A percentile compares a stretch with the other conserved stretches of the same genome.
phyloP scores from a whole-genome alignment of 2,113 vertebrate genomes.

The Aphyosemion australe region DNA sequence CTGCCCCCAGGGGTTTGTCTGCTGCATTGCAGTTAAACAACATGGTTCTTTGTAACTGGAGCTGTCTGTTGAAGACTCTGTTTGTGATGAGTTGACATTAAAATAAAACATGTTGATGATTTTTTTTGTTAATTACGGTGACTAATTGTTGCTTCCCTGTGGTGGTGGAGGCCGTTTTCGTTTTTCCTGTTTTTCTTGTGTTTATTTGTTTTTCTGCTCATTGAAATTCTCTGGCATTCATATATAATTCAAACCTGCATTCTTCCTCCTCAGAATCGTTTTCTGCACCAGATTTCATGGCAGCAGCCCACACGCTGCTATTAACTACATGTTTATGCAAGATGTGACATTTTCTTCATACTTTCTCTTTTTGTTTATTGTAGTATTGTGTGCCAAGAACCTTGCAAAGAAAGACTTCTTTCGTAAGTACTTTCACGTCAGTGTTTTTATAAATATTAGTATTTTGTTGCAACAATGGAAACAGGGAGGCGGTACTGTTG shows the following conservation, averaged over 20 bases:
- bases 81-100: too few relatives aligned
- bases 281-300: constrained; percentile 20
- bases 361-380: constrained; percentile 66
- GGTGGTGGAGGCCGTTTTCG: background rate
- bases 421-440: constrained; percentile 83
- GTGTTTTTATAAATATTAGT: background rate
- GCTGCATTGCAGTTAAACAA: too few relatives aligned
- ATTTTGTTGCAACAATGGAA: too few relatives aligned
- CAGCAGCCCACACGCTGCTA: constrained; percentile 40
- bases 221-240: constrained; percentile 51
- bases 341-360: constrained; percentile 40
- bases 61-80: too few relatives aligned
- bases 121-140: too few relatives aligned
- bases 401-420: constrained; percentile 99
- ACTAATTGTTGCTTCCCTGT: too few relatives aligned
- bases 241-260: constrained; percentile 31
- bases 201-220: constrained; percentile 17
- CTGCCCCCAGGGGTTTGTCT: too few relatives aligned
- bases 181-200: constrained; percentile 21
- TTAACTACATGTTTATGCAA: constrained; percentile 40
- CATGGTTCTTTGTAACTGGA: too few relatives aligned
- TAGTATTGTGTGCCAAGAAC: constrained; percentile 99
- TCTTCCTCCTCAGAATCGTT: constrained; percentile 32
- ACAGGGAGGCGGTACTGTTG: too few relatives aligned
- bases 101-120: too few relatives aligned